These are phyloP conservation scores for Petrocephalus sullivani DNA, from an alignment of 2,797 vertebrate species.

Conservation along the genomic window DNA sequence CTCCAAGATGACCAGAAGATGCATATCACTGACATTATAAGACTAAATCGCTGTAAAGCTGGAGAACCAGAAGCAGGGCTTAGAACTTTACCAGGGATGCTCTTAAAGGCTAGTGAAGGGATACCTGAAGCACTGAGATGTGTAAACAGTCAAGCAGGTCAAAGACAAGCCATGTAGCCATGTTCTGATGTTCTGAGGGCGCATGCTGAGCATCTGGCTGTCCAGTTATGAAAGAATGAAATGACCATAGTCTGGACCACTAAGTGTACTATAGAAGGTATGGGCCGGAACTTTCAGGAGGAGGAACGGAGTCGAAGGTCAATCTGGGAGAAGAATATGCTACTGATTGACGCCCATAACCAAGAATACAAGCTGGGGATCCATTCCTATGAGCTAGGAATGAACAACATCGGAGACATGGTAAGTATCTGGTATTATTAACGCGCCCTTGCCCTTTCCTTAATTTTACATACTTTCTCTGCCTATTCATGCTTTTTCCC, in stretches of 20 bases:
- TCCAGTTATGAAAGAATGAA: not conserved
- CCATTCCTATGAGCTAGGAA: constrained; percentile 78
- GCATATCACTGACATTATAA: not conserved
- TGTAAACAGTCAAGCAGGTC: not conserved
- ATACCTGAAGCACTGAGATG: too few relatives aligned
- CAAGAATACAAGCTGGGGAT: constrained; percentile 75
- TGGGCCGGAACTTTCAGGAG: constrained; percentile 48
- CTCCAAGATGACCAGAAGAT: not conserved
- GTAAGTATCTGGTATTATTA: constrained; percentile 64
- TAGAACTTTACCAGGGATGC: not conserved
- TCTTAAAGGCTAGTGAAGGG: not conserved
- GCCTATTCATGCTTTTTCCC: not conserved
- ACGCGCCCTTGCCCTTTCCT: not conserved
- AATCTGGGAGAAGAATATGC: constrained; percentile 88
- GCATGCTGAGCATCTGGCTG: not conserved
- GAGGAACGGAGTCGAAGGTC: constrained; percentile 71
- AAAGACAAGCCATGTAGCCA: not conserved
- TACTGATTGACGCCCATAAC: constrained; percentile 79
- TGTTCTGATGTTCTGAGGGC: too few relatives aligned
- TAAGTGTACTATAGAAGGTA: not conserved
- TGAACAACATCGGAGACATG: constrained; percentile 95
- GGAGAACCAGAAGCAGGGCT: not conserved
- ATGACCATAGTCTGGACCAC: not conserved
- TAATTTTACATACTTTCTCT: not conserved
- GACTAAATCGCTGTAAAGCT: not conserved